Evolutionary conservation across 2,888 invertebrate species (phyloP).

Genomic region (Drosophila koepferae): DNA sequence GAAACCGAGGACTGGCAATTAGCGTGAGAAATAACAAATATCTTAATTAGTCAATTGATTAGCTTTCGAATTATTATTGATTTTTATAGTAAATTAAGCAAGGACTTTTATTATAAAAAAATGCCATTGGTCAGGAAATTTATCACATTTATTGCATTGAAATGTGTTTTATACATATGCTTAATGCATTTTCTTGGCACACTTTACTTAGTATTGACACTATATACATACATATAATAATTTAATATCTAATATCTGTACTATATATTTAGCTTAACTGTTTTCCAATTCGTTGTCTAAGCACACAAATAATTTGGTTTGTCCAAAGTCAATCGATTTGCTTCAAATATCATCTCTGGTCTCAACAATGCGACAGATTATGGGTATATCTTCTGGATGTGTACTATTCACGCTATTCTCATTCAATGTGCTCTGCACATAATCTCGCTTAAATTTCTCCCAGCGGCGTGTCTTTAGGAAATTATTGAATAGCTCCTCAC

Average conservation of each 20-base stretch:
- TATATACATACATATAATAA: not conserved
- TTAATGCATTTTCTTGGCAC: not conserved
- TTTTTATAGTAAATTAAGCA: not conserved
- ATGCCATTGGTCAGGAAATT: not conserved
- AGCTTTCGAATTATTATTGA: not conserved
- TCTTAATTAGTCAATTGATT: constrained; percentile 3
- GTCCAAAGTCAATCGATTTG: not conserved
- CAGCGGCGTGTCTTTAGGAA: constrained; percentile 82
- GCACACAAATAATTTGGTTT: constrained; percentile 13
- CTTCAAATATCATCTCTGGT: constrained; percentile 47
- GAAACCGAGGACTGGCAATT: constrained; percentile 19
- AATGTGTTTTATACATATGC: not conserved
- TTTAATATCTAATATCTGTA: not conserved
- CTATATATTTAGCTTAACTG: no score
- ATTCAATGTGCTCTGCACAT: constrained; percentile 68
- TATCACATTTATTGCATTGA: not conserved
- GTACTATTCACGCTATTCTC: constrained; percentile 69
- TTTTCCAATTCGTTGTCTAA: not conserved
- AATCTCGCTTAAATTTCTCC: constrained; percentile 78
- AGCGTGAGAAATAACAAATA: constrained; percentile 8
- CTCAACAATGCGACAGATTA: constrained; percentile 83
- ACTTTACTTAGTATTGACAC: not conserved
- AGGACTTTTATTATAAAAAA: not conserved
- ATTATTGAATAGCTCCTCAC: constrained; percentile 77
- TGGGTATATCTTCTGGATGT: constrained; percentile 82